These are phyloP conservation scores for Papilio gigon DNA, from an alignment of 2,888 invertebrate species.

Conservation along the genomic window DNA sequence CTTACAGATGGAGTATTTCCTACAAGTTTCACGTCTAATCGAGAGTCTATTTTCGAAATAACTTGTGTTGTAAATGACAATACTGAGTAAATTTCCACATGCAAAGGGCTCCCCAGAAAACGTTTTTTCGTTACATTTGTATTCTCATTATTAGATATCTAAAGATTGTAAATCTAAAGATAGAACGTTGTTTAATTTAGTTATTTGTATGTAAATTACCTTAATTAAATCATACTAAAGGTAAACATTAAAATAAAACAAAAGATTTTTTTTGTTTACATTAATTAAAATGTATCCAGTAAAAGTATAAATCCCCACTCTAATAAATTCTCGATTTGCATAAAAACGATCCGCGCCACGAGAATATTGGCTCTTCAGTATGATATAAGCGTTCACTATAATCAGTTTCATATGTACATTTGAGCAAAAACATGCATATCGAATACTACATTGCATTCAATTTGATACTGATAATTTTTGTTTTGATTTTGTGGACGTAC, in stretches of 20 bases:
- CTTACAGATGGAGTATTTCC: no score
- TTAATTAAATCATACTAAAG: background rate
- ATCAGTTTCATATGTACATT: background rate
- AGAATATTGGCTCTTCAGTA: slow-evolving; percentile 8
- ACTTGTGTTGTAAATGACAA: no score
- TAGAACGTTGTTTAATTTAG: no score
- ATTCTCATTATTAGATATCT: no score
- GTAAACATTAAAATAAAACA: background rate
- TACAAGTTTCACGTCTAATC: no score
- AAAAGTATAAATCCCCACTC: slow-evolving; percentile 7
- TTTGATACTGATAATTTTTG: background rate
- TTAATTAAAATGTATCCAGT: background rate
- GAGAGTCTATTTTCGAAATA: no score
- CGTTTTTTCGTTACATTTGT: no score
- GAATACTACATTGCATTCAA: background rate
- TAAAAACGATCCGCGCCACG: background rate
- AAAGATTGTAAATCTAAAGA: no score
- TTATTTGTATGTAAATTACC: no score
- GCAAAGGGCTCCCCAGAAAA: no score
- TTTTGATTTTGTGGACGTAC: slow-evolving; percentile 7
- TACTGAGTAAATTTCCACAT: no score
- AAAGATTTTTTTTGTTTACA: background rate
- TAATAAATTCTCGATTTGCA: background rate
- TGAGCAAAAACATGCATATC: slow-evolving; percentile 12
- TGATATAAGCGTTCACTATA: background rate